These are phyloP conservation scores for Melinaea menophilus DNA, from an alignment of 2,888 invertebrate genomes.

Conservation along the genomic window DNA sequence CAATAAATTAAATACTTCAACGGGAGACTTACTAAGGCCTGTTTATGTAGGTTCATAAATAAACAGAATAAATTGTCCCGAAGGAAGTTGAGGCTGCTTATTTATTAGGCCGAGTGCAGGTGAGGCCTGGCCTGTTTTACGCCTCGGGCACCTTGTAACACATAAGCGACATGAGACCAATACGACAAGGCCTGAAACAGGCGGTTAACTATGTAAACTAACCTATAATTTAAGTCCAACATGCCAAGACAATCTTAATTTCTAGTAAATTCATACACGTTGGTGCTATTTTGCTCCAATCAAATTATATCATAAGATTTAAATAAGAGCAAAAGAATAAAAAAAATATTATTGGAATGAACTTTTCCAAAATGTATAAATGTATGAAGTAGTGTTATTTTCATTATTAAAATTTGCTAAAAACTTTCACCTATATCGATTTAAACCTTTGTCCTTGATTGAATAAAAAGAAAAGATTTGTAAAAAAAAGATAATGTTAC, in stretches of 20 bases:
- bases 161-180: slow-evolving; percentile 48
- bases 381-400: too few species aligned
- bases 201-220: slow-evolving; percentile 8
- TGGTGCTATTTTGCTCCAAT: too few species aligned
- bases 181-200: slow-evolving; percentile 16
- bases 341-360: too few species aligned
- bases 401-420: too few species aligned
- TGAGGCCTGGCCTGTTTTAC: slow-evolving; percentile 61
- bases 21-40: neutral
- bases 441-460: too few species aligned
- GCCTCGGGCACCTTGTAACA: slow-evolving; percentile 54
- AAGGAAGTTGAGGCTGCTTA: slow-evolving; percentile 49
- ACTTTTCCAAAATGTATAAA: too few species aligned
- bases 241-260: neutral
- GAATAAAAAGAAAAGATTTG: too few species aligned
- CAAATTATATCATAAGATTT: too few species aligned
- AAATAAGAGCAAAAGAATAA: too few species aligned
- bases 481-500: too few species aligned
- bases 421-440: too few species aligned
- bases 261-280: too few species aligned
- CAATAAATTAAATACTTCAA: neutral
- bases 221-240: slow-evolving; percentile 3
- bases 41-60: slow-evolving; percentile 48
- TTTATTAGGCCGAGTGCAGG: slow-evolving; percentile 58
- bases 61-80: slow-evolving; percentile 58